Conservation (phyloP, 2,797 vertebrate species). For the Aythya fuligula region DNA sequence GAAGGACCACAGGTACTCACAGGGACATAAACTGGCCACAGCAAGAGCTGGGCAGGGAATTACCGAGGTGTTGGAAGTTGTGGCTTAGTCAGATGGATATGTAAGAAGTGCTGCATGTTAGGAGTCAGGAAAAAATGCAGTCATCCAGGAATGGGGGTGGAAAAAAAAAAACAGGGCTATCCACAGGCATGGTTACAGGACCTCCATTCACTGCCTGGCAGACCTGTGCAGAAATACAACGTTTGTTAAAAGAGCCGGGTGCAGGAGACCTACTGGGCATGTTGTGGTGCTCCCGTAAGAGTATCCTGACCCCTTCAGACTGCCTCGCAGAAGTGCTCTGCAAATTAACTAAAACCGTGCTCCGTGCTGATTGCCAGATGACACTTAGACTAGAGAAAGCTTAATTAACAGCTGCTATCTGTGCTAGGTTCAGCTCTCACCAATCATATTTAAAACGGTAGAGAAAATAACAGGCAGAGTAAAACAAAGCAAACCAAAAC, state of each 20-base stretch:
- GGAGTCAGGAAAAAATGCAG: neutral
- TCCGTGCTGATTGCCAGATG: neutral
- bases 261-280: neutral
- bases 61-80: neutral
- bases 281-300: neutral
- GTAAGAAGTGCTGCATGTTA: neutral
- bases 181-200: neutral
- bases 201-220: fast-evolving
- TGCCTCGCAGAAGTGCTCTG: neutral
- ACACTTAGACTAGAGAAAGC: neutral
- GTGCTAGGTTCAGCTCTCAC: neutral
- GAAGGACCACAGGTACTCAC: neutral
- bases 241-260: neutral
- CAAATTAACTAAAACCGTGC: neutral
- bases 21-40: neutral
- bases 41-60: neutral
- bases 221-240: neutral
- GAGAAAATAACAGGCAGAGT: neutral
- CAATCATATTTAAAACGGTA: neutral
- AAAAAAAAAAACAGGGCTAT: neutral
- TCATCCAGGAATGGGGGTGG: neutral
- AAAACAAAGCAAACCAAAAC: neutral
- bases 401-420: neutral
- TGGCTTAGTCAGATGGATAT: neutral
- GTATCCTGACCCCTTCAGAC: neutral